Base-by-base conservation (phyloP, 92 coral and sea anemone species). In the Desmophyllum pertusum region DNA sequence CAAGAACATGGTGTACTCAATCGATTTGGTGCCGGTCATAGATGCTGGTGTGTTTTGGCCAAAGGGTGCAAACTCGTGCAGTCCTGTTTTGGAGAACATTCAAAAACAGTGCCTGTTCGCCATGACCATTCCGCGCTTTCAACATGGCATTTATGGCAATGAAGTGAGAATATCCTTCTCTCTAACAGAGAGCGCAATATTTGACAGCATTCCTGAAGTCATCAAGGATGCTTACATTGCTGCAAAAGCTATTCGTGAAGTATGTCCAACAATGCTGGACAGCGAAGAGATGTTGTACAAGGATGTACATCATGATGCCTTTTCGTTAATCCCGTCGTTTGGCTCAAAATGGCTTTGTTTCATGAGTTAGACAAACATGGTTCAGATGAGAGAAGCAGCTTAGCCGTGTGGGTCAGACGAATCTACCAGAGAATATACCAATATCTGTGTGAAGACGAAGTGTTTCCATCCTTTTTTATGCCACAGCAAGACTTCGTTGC, bases 311-410 rank as follows among this genome's bases (percentile, higher is more conserved):
- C 36, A 55, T 45, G 30, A 33, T 45, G 79, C 77, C 63, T 46
- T 45, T 13, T 70, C 87, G 9, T 80, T 86, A 72, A 40, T 86
- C 31, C 80, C 79, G 14, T 86, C 89, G 17, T 86, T 74, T 86
- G 89, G 89, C 79, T 86, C n/a, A 86, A 86, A 81, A 86, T 52
- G 86, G 86, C 89, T 40, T 42, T 86, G 63, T 81, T 80, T 80
- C 86, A 86, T n/a, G 89, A 70, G 48, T 46, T 86, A 45, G 81
- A 86, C 50, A 59, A 57, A 36, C 80, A 80, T 51, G 89, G 89
- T 51, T 38, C 55, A 23, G 80, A 80, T 43, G 86, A 80, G 23
- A 81, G 53, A 4, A 35, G 51, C 89, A 72, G 80, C 66, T 72
- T 86, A 81, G 63, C 72, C n/a, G 86, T 70, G 41, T 86, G 89